Percentiles rank a stretch among this genome's conserved stretches.
Conservation (phyloP, 2,797 vertebrate genomes). For the Leptodactylus fallax region DNA sequence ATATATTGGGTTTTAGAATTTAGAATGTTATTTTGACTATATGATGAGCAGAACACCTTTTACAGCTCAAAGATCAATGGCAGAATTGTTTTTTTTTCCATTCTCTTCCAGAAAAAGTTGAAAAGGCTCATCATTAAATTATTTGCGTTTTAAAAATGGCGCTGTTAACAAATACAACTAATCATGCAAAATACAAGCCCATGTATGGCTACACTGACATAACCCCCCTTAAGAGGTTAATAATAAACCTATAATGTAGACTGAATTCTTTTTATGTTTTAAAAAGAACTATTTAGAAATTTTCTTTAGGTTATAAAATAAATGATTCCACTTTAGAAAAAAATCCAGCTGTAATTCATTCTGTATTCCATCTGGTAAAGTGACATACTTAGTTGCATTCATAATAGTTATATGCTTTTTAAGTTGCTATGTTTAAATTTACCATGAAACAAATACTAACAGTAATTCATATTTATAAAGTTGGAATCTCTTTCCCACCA, state of each 20-base stretch:
- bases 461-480: conserved; percentile 55
- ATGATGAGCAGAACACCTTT: no score
- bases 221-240: neutral
- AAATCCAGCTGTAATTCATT: neutral
- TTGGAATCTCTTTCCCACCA: conserved; percentile 56
- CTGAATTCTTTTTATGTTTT: neutral
- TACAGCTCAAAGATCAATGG: no score
- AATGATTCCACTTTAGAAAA: neutral
- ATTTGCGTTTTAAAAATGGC: no score
- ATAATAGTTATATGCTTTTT: conserved; percentile 25
- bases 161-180: no score
- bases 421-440: conserved; percentile 52
- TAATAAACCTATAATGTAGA: neutral
- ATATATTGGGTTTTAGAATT: no score
- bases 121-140: no score
- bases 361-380: neutral
- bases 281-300: neutral
- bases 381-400: neutral
- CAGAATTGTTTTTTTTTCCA: no score
- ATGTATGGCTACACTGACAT: neutral
- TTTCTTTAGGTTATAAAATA: neutral
- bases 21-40: no score
- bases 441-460: conserved; percentile 43
- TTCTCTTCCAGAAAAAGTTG: no score
- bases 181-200: no score